These are phyloP conservation scores for Quadriops clusia DNA, from an alignment of 2,888 invertebrate genomes.

Conservation along the genomic window DNA sequence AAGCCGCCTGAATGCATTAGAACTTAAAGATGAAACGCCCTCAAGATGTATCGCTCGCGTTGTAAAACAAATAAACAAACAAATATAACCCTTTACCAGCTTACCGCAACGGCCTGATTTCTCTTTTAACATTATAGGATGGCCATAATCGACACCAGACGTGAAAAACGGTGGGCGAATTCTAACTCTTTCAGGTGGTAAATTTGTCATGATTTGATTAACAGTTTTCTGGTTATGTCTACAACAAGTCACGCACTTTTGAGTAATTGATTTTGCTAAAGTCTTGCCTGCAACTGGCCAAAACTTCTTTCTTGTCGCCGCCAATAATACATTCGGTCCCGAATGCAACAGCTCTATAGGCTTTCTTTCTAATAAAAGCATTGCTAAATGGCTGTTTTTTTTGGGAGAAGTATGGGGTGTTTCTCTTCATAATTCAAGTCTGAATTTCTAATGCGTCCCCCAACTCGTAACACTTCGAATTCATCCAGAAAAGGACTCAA, in stretches of 20 bases:
- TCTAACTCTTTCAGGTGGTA: not conserved
- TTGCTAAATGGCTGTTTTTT: too few species aligned
- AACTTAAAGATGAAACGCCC: constrained; percentile 1
- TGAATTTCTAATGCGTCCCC: too few species aligned
- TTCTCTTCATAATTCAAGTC: too few species aligned
- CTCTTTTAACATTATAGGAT: not conserved
- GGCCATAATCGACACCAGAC: constrained; percentile 1
- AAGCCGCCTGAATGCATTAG: not conserved
- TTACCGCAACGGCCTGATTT: not conserved
- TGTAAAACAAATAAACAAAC: constrained; percentile 5
- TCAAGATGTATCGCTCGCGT: constrained; percentile 6
- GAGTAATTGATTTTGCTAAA: not conserved
- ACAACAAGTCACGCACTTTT: constrained; percentile 5
- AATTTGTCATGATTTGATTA: constrained; percentile 6
- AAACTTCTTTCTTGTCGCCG: too few species aligned
- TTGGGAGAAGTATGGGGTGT: too few species aligned
- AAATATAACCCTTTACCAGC: not conserved
- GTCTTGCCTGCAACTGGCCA: too few species aligned
- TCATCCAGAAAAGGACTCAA: too few species aligned
- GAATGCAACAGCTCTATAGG: too few species aligned
- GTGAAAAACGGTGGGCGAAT: not conserved
- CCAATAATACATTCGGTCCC: too few species aligned
- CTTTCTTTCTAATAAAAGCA: too few species aligned
- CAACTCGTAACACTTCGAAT: too few species aligned
- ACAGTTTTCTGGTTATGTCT: constrained; percentile 2